These are phyloP conservation scores for Phaenicophaeus curvirostris DNA, from an alignment of 2,797 vertebrate genomes.

Conservation along the genomic window DNA sequence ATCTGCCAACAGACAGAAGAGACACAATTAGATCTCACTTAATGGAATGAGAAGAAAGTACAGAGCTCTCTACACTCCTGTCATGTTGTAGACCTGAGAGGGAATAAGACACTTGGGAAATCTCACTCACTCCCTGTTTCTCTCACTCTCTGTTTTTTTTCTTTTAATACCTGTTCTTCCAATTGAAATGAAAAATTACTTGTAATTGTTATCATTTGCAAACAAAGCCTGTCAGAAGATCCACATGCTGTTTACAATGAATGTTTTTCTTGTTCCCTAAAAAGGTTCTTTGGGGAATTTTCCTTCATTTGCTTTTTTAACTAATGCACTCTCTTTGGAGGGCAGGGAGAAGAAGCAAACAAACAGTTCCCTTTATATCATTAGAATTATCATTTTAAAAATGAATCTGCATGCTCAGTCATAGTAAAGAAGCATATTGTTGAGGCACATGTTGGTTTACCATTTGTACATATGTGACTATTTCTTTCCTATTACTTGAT, in stretches of 20 bases:
- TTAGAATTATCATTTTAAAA: constrained; percentile 47
- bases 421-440: neutral
- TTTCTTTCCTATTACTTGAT: constrained; percentile 6
- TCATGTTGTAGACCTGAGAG: constrained; percentile 82
- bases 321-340: constrained; percentile 61
- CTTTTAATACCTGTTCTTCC: constrained; percentile 73
- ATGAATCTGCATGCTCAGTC: neutral
- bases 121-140: constrained; percentile 22
- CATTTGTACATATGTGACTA: neutral
- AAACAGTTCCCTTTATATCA: constrained; percentile 31
- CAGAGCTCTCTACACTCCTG: constrained; percentile 73
- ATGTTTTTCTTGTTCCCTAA: constrained; percentile 73
- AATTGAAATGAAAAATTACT: constrained; percentile 82
- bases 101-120: constrained; percentile 81
- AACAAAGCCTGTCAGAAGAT: constrained; percentile 80
- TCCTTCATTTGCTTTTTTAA: constrained; percentile 74
- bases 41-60: constrained; percentile 82
- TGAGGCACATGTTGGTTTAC: neutral
- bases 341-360: constrained; percentile 23
- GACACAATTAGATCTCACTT: constrained; percentile 87
- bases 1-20: constrained; percentile 85
- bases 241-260: constrained; percentile 79
- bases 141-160: constrained; percentile 18
- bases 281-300: constrained; percentile 75
- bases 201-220: constrained; percentile 82